Evolutionary conservation across 2,888 invertebrate genomes (phyloP).

Genomic region (Salpingus planirostris): DNA sequence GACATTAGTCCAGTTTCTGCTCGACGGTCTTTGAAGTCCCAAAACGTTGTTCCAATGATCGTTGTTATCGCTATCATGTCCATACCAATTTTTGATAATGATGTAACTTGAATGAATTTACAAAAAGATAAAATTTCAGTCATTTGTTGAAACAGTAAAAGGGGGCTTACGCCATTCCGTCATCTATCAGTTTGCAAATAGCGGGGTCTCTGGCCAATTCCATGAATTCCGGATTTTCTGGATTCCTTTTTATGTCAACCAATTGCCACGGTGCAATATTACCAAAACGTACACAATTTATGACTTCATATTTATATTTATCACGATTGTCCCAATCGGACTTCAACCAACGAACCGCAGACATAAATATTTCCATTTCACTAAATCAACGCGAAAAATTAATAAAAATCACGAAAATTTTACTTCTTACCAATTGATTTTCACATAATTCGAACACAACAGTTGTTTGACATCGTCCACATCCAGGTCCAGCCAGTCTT

Average conservation of each 20-base stretch:
- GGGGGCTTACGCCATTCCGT: slow-evolving; percentile 72
- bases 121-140: too few relatives aligned
- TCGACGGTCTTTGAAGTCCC: slow-evolving; percentile 59
- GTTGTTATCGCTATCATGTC: slow-evolving; percentile 62
- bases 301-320: slow-evolving; percentile 49
- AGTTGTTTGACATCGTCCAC: slow-evolving; percentile 58
- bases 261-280: slow-evolving; percentile 73
- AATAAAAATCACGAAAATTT: too few relatives aligned
- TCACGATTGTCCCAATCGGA: slow-evolving; percentile 59
- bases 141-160: too few relatives aligned
- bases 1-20: slow-evolving; percentile 61
- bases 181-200: slow-evolving; percentile 69
- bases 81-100: slow-evolving; percentile 70
- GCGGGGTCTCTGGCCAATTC: slow-evolving; percentile 58
- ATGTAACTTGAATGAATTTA: too few relatives aligned
- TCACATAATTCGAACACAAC: slow-evolving; percentile 62
- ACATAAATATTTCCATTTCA: slow-evolving; percentile 72
- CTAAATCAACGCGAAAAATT: too few relatives aligned
- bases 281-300: slow-evolving; percentile 68
- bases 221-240: slow-evolving; percentile 62
- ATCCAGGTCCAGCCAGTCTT: slow-evolving; percentile 60
- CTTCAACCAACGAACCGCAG: slow-evolving; percentile 71
- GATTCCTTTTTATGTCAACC: slow-evolving; percentile 66
- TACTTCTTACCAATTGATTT: too few relatives aligned
- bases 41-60: slow-evolving; percentile 62